phyloP scores from a whole-genome alignment of 2,113 vertebrate species.

The Elaphurus davidianus region DNA sequence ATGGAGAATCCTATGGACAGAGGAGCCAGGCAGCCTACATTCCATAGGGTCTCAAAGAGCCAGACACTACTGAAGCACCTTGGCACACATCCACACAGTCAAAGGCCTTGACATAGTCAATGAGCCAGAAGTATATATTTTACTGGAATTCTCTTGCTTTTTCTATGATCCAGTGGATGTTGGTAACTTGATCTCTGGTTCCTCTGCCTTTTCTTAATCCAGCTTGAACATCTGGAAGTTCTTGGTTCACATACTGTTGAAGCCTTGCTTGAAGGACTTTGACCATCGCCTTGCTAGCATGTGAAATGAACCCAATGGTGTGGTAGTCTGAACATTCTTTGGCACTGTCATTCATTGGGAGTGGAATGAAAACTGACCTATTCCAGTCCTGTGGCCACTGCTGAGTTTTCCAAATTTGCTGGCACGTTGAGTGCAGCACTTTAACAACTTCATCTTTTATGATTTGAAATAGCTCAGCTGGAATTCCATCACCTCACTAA shows the following conservation, averaged over 20 bases:
- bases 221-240: background rate
- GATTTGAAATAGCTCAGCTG: background rate
- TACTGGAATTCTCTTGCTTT: background rate
- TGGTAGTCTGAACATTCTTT: background rate
- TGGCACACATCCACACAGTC: background rate
- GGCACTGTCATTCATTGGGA: background rate
- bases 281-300: background rate
- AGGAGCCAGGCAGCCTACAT: too few species aligned
- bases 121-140: background rate
- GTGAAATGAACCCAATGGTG: background rate
- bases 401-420: background rate
- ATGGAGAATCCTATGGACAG: too few species aligned
- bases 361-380: background rate
- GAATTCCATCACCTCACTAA: background rate
- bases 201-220: background rate
- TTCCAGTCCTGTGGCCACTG: background rate
- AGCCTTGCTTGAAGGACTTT: background rate
- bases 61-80: too few species aligned
- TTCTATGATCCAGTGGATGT: background rate
- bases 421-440: background rate
- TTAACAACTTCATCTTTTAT: background rate
- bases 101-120: background rate
- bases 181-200: background rate
- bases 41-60: too few species aligned
- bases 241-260: background rate